Conservation (phyloP, 1,140 invertebrate genomes). For the Meloidogyne chitwoodi region DNA sequence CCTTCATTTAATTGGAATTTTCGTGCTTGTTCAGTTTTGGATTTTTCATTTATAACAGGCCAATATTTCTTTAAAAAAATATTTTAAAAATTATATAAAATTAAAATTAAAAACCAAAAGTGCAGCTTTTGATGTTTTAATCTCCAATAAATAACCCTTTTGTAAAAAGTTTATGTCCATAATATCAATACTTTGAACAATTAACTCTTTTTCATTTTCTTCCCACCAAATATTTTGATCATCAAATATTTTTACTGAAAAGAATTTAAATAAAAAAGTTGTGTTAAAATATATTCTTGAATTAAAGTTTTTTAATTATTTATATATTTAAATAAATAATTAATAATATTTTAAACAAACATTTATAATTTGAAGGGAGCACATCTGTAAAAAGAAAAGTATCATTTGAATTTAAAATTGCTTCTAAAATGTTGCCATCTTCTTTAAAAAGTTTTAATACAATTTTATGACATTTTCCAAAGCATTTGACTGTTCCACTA, state of each 20-base stretch:
- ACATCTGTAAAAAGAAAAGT: not conserved
- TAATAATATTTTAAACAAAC: not conserved
- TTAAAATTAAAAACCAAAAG: conserved; percentile 4
- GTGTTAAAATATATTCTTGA: not conserved
- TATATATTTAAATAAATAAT: too few species aligned
- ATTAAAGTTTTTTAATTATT: too few species aligned
- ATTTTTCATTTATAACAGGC: not conserved
- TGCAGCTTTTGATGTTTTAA: conserved; percentile 9
- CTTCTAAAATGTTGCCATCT: not conserved
- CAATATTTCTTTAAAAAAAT: not conserved
- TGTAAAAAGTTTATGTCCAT: conserved; percentile 2
- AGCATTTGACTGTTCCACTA: conserved; percentile 17
- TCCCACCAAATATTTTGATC: conserved; percentile 23
- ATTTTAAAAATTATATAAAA: not conserved
- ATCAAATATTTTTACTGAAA: conserved; percentile 16
- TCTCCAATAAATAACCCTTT: conserved; percentile 5
- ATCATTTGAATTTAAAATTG: not conserved
- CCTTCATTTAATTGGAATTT: not conserved
- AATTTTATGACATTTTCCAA: conserved; percentile 12
- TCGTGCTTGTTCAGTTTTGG: not conserved
- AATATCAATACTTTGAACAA: conserved; percentile 1
- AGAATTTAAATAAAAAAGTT: not conserved
- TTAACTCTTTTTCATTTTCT: not conserved
- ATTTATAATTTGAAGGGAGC: not conserved
- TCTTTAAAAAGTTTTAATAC: not conserved